Conservation (phyloP, 2,113 vertebrate species). For the Ictidomys tridecemlineatus region DNA sequence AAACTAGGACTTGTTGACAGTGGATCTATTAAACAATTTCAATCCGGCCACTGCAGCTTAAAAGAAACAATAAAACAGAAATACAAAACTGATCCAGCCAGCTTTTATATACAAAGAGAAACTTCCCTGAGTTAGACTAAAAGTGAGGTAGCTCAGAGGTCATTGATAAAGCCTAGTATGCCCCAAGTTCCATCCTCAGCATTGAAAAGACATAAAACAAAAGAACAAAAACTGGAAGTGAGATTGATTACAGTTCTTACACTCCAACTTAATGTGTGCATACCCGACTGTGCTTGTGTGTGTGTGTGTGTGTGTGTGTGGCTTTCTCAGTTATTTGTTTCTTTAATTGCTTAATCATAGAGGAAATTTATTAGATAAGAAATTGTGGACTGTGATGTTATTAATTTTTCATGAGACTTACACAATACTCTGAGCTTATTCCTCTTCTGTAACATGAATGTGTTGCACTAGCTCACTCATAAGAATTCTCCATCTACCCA, state of each 20-base stretch:
- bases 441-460: not conserved
- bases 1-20: not conserved
- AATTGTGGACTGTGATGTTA: not conserved
- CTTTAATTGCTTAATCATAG: not conserved
- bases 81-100: not conserved
- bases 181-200: not conserved
- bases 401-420: not conserved
- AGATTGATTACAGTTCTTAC: not conserved
- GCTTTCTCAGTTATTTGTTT: not conserved
- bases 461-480: not conserved
- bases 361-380: conserved; percentile 6
- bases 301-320: not conserved
- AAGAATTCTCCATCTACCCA: not conserved
- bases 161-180: not conserved
- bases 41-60: not conserved
- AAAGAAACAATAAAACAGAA: not conserved
- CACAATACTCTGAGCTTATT: not conserved
- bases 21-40: conserved; percentile 17
- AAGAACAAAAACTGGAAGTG: not conserved
- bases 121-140: not conserved
- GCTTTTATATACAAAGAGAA: conserved; percentile 43
- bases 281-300: not conserved
- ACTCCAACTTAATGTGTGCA: not conserved
- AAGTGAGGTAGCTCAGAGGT: not conserved
- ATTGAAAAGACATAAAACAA: not conserved